phyloP scores from a whole-genome alignment of 2,113 vertebrate species.

The Triplophysa tibetana region DNA sequence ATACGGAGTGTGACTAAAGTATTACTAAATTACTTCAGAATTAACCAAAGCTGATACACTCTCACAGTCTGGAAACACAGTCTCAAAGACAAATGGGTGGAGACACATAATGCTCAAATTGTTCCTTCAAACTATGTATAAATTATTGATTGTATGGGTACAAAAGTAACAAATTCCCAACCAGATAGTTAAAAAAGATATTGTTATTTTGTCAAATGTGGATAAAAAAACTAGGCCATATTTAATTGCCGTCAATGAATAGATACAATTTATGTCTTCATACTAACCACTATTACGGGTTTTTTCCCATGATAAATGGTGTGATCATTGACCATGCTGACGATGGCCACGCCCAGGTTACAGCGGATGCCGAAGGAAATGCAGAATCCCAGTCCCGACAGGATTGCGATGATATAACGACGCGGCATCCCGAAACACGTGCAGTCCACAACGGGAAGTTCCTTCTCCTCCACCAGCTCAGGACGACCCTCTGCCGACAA shows the following conservation, averaged over 20 bases:
- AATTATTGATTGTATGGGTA: too few species aligned
- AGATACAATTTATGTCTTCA: background rate
- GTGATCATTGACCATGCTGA: slow-evolving; percentile 95
- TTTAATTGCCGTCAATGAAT: too few species aligned
- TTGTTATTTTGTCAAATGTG: too few species aligned
- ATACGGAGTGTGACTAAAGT: too few species aligned
- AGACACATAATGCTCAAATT: too few species aligned
- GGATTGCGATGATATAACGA: slow-evolving; percentile 91
- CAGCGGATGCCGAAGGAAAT: slow-evolving; percentile 94
- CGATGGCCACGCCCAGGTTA: slow-evolving; percentile 92
- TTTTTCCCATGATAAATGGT: slow-evolving; percentile 84
- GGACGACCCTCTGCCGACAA: slow-evolving; percentile 83
- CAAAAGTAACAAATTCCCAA: too few species aligned
- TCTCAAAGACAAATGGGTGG: too few species aligned
- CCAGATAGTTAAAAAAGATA: too few species aligned
- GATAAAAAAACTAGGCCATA: too few species aligned
- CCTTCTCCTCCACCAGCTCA: slow-evolving; percentile 83
- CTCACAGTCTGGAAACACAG: background rate
- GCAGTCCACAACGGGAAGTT: slow-evolving; percentile 86
- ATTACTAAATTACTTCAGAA: background rate
- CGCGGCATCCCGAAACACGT: slow-evolving; percentile 88
- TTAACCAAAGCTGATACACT: slow-evolving; percentile 11
- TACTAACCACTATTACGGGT: slow-evolving; percentile 81
- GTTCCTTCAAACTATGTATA: too few species aligned
- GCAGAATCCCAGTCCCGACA: slow-evolving; percentile 91